A percentile compares a stretch with the other conserved stretches of the same genome.
These are phyloP conservation scores for Hippasteria phrygiana DNA, from an alignment of 53 echinoderm and acorn worm species.

Conservation along the genomic window DNA sequence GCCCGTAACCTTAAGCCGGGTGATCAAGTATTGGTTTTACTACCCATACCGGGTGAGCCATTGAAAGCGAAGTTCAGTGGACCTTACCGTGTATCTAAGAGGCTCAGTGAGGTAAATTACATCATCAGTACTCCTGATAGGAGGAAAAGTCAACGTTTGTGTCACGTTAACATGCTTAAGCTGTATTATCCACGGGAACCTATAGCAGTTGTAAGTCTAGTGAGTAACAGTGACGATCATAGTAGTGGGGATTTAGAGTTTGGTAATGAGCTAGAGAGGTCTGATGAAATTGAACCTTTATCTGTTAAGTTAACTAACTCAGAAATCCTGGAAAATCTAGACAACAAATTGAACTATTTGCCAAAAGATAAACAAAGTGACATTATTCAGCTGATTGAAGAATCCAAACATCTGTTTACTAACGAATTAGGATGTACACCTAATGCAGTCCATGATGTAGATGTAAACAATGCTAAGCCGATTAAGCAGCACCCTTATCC, in stretches of 20 bases:
- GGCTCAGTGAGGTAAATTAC: conserved; percentile 66
- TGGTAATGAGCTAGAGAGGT: not conserved
- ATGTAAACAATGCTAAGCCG: conserved; percentile 56
- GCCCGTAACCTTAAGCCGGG: conserved; percentile 74
- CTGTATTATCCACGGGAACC: too few species aligned
- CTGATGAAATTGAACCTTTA: not conserved
- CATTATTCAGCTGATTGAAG: conserved; percentile 19
- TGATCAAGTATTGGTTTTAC: conserved; percentile 66
- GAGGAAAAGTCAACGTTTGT: not conserved
- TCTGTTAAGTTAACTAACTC: conserved; percentile 26
- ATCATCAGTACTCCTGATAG: conserved; percentile 64
- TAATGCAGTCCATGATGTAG: conserved; percentile 44
- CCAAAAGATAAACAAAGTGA: conserved; percentile 23
- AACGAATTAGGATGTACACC: conserved; percentile 40
- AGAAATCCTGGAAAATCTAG: conserved; percentile 44
- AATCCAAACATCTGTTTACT: conserved; percentile 28
- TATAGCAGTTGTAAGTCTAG: too few species aligned
- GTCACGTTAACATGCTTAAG: too few species aligned
- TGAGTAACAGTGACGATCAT: too few species aligned
- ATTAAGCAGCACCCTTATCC: conserved; percentile 72
- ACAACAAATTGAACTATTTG: conserved; percentile 51
- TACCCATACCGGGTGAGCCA: conserved; percentile 69
- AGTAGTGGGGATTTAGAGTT: too few species aligned
- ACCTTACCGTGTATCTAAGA: conserved; percentile 32
- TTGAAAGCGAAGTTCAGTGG: conserved; percentile 72